Percentiles rank a stretch among this genome's conserved stretches.
Evolutionary conservation across 2,888 invertebrate genomes (phyloP).

Genomic region (Petrophora chlorosata): DNA sequence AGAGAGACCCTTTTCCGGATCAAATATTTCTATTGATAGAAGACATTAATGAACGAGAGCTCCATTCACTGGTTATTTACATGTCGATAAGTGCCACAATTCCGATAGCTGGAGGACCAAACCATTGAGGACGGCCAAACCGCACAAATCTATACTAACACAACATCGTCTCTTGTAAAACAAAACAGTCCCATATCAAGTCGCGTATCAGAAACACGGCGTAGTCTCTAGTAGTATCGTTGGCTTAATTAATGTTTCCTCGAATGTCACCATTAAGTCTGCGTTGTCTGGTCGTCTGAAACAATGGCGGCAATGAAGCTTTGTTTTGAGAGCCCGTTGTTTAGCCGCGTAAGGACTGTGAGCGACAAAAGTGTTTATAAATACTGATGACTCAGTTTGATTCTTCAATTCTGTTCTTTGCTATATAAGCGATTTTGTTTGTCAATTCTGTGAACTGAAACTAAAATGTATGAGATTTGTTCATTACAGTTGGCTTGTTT

Average conservation of each 20-base stretch:
- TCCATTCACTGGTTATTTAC: too few relatives aligned
- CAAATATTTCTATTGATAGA: too few relatives aligned
- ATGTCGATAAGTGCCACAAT: too few relatives aligned
- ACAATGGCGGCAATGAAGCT: conserved; percentile 61
- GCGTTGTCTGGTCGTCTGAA: conserved; percentile 59
- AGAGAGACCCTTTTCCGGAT: background rate
- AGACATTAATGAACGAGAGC: too few relatives aligned
- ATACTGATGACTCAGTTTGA: background rate
- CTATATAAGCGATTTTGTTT: too few relatives aligned
- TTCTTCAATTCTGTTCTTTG: too few relatives aligned
- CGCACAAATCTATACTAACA: too few relatives aligned
- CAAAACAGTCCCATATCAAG: conserved; percentile 24
- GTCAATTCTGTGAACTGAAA: too few relatives aligned
- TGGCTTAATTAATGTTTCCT: conserved; percentile 78
- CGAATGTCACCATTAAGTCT: conserved; percentile 76
- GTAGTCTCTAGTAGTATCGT: conserved; percentile 63
- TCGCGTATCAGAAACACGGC: conserved; percentile 39
- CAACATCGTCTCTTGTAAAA: conserved; percentile 5
- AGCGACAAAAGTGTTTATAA: conserved; percentile 31
- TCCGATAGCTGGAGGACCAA: too few relatives aligned
- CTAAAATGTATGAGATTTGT: too few relatives aligned
- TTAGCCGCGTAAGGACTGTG: conserved; percentile 42
- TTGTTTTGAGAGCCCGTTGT: conserved; percentile 60
- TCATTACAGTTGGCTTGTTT: conserved; percentile 14
- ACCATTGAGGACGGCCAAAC: too few relatives aligned